Conservation (phyloP, 2,888 invertebrate species). For the Odontomyia ornata region DNA sequence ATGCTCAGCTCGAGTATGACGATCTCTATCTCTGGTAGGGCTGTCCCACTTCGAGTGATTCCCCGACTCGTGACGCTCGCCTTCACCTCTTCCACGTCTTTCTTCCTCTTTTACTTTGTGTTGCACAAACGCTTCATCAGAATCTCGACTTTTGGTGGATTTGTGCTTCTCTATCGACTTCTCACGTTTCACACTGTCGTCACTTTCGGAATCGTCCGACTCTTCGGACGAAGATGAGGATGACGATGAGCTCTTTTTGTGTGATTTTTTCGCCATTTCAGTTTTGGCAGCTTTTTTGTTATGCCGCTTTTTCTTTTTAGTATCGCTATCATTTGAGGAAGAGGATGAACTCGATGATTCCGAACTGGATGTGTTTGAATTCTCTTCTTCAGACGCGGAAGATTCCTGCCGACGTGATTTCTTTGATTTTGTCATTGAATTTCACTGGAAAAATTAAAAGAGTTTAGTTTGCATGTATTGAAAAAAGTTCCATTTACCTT, state of each 20-base stretch:
- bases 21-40: slow-evolving; percentile 49
- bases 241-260: slow-evolving; percentile 28
- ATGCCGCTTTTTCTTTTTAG: slow-evolving; percentile 18
- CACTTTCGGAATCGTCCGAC: neutral
- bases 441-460: no score
- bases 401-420: slow-evolving; percentile 8
- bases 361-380: neutral
- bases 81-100: neutral
- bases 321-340: slow-evolving; percentile 1
- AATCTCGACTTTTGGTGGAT: neutral
- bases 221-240: slow-evolving; percentile 24
- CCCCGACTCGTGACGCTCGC: slow-evolving; percentile 40
- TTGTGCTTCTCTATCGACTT: neutral
- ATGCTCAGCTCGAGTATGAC: neutral
- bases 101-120: neutral
- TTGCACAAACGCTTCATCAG: neutral
- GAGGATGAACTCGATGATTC: neutral
- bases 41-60: slow-evolving; percentile 59
- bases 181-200: neutral
- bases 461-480: no score
- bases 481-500: no score
- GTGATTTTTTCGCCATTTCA: slow-evolving; percentile 8
- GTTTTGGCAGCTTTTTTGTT: slow-evolving; percentile 11
- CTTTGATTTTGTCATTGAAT: slow-evolving; percentile 37
- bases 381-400: neutral